These are phyloP conservation scores for Synergus japonicus DNA, from an alignment of 2,888 invertebrate genomes.

Conservation along the genomic window DNA sequence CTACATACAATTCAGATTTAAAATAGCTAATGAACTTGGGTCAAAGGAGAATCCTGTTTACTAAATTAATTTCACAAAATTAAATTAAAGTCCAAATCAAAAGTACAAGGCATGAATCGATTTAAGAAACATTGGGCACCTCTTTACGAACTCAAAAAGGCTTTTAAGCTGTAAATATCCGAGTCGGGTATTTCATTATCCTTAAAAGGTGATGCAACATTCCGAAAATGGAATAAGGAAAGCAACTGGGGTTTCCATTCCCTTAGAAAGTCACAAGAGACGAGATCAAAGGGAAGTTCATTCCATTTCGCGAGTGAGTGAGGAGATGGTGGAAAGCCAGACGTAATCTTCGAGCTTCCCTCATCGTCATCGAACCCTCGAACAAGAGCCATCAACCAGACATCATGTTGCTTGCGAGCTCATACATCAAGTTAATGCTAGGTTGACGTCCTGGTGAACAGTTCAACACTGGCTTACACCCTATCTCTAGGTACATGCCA, in stretches of 20 bases:
- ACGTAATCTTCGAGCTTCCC: conserved; percentile 29
- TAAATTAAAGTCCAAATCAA: too few species aligned
- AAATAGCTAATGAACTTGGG: too few species aligned
- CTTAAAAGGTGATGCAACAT: conserved; percentile 28
- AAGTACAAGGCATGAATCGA: not conserved
- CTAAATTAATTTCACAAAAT: not conserved
- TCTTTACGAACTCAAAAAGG: not conserved
- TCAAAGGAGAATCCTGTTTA: not conserved
- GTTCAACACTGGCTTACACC: conserved; percentile 52
- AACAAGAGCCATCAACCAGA: conserved; percentile 56
- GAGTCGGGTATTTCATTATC: conserved; percentile 31
- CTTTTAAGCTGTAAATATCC: not conserved
- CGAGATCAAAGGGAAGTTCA: conserved; percentile 26
- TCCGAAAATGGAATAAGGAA: conserved; percentile 17
- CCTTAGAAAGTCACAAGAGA: conserved; percentile 14
- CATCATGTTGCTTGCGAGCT: conserved; percentile 58
- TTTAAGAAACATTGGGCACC: not conserved
- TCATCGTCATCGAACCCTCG: conserved; percentile 40
- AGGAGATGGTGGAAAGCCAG: not conserved
- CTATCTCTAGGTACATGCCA: conserved; percentile 43
- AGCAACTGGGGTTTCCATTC: conserved; percentile 1
- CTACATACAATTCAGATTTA: not conserved
- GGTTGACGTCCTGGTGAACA: conserved; percentile 60
- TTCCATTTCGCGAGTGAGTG: conserved; percentile 15
- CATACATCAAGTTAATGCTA: conserved; percentile 65